Evolutionary conservation across 1,140 invertebrate species (phyloP).

Genomic region (Nomia melanderi): DNA sequence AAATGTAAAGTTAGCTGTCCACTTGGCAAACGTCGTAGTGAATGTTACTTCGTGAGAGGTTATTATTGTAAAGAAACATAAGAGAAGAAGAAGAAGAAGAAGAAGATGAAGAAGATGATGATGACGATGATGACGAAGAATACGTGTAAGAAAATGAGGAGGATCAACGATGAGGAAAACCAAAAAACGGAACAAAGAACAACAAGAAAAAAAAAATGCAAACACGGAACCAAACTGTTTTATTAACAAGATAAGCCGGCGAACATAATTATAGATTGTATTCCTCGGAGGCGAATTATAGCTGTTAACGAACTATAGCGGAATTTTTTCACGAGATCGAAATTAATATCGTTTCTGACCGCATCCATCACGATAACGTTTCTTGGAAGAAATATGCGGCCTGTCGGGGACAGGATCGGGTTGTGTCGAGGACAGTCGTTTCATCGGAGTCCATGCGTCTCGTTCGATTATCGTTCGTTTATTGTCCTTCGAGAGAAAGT

Average conservation of each 20-base stretch:
- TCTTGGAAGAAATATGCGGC: not conserved
- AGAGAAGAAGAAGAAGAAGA: too few species aligned
- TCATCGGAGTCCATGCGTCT: too few species aligned
- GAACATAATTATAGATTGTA: conserved; percentile 26
- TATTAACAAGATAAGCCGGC: conserved; percentile 30
- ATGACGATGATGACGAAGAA: too few species aligned
- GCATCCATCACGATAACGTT: conserved; percentile 21
- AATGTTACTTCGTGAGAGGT: conserved; percentile 34
- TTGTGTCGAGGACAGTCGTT: too few species aligned
- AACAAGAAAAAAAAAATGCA: too few species aligned
- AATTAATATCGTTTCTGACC: conserved; percentile 37
- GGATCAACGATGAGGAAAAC: not conserved
- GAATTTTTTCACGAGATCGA: conserved; percentile 54
- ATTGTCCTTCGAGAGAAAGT: too few species aligned
- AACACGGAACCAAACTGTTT: conserved; percentile 53
- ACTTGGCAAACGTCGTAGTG: conserved; percentile 39
- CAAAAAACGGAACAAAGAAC: not conserved
- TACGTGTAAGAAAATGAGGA: too few species aligned
- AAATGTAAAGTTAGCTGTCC: conserved; percentile 58
- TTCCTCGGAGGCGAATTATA: conserved; percentile 11
- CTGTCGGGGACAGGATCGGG: not conserved
- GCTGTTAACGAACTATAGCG: conserved; percentile 35
- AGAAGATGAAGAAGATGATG: not conserved
- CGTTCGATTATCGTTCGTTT: too few species aligned
- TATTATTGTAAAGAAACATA: not conserved